Percentiles rank a stretch among this genome's conserved stretches.
These are phyloP conservation scores for Benthosema pterotum DNA, from an alignment of 2,797 vertebrate species.

Conservation along the genomic window DNA sequence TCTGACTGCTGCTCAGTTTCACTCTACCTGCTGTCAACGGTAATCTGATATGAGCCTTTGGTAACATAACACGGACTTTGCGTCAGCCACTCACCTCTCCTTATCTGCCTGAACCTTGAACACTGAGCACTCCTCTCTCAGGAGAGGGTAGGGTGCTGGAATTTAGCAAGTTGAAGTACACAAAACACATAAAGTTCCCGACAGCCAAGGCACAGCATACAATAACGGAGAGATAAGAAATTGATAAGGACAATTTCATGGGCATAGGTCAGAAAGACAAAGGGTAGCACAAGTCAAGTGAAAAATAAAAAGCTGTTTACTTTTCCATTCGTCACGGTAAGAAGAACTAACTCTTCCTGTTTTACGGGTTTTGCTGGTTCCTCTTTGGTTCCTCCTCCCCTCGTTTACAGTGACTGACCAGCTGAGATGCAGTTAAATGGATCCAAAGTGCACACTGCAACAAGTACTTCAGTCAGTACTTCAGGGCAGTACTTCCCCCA, in stretches of 20 bases:
- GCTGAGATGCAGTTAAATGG: too few species aligned
- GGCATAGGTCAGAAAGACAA: slow-evolving; percentile 31
- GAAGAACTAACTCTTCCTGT: slow-evolving; percentile 37
- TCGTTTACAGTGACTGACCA: too few species aligned
- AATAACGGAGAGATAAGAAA: slow-evolving; percentile 41
- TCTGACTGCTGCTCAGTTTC: slow-evolving; percentile 54
- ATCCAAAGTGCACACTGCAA: too few species aligned
- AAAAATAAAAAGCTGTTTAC: slow-evolving; percentile 33
- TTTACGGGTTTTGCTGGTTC: slow-evolving; percentile 50
- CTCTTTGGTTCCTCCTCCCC: slow-evolving; percentile 25
- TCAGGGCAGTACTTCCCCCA: too few species aligned
- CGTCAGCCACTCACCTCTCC: slow-evolving; percentile 79
- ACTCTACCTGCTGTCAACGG: slow-evolving; percentile 62
- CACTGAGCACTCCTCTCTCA: slow-evolving; percentile 46
- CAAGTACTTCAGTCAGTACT: too few species aligned
- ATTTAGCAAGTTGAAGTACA: slow-evolving; percentile 68
- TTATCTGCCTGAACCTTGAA: slow-evolving; percentile 82
- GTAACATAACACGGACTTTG: slow-evolving; percentile 80
- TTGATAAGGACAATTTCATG: slow-evolving; percentile 40
- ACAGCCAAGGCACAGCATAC: slow-evolving; percentile 37
- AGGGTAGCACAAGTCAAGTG: slow-evolving; percentile 7
- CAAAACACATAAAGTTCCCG: slow-evolving; percentile 27
- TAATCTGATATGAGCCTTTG: slow-evolving; percentile 82
- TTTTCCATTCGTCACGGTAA: slow-evolving; percentile 41
- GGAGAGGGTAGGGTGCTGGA: slow-evolving; percentile 63